Conservation (phyloP, 1,140 invertebrate species). For the Eurosta solidaginis region DNA sequence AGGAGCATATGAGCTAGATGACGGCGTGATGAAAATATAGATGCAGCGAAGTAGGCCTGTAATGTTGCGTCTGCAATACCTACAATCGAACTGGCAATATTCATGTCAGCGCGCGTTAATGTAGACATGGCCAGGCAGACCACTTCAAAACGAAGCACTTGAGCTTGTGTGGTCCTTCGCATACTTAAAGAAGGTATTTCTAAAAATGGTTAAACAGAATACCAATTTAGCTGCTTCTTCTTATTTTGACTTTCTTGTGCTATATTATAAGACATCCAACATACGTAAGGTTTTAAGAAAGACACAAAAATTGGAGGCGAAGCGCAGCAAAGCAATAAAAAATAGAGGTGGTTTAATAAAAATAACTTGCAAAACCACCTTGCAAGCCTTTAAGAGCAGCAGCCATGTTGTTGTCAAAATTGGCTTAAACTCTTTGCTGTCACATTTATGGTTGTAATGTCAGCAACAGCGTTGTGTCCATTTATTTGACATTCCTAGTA, state of each 20-base stretch:
- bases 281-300: neutral
- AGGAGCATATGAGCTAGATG: neutral
- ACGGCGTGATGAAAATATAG: neutral
- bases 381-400: neutral
- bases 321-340: neutral
- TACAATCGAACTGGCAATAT: neutral
- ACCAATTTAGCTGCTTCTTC: neutral
- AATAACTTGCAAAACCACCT: neutral
- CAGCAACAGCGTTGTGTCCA: neutral
- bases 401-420: neutral
- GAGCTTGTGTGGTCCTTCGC: constrained; percentile 5
- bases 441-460: neutral
- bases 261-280: neutral
- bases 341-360: neutral
- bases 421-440: neutral
- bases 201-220: constrained; percentile 22
- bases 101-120: neutral
- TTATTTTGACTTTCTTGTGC: neutral
- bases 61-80: neutral
- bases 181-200: neutral
- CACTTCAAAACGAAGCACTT: neutral
- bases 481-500: neutral
- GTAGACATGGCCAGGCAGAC: constrained; percentile 22
- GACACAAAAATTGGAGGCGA: neutral
- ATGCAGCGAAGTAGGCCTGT: neutral